Evolutionary conservation across 1,140 invertebrate genomes (phyloP).

Genomic region (Ceratitis capitata): DNA sequence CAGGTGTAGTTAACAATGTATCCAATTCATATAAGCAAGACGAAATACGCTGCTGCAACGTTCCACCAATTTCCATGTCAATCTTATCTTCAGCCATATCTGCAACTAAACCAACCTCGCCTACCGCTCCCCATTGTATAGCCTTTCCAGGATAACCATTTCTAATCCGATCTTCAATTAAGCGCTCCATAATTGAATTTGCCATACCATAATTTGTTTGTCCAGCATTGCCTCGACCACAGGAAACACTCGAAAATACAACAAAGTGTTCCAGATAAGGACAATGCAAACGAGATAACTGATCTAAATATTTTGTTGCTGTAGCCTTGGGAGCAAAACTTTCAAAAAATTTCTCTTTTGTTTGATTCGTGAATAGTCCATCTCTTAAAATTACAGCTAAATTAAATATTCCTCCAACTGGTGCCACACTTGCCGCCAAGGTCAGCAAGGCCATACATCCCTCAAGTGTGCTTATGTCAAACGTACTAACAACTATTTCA

Average conservation of each 20-base stretch:
- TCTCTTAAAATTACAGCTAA: conserved; percentile 78
- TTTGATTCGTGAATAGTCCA: conserved; percentile 73
- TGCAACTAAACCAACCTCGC: conserved; percentile 78
- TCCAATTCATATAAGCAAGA: conserved; percentile 79
- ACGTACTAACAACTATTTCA: conserved; percentile 71
- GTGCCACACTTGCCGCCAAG: conserved; percentile 71
- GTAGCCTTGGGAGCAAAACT: conserved; percentile 71
- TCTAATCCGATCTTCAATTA: conserved; percentile 70
- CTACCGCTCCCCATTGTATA: conserved; percentile 78
- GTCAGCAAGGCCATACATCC: conserved; percentile 73
- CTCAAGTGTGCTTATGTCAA: conserved; percentile 71
- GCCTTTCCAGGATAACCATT: conserved; percentile 74
- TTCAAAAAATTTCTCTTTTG: conserved; percentile 68
- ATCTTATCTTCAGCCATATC: conserved; percentile 84
- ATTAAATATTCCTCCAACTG: conserved; percentile 84
- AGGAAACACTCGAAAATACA: conserved; percentile 88
- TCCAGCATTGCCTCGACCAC: conserved; percentile 87
- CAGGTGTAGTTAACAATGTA: conserved; percentile 73
- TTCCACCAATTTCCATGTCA: conserved; percentile 81
- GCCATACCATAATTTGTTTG: conserved; percentile 88
- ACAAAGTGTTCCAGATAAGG: conserved; percentile 73
- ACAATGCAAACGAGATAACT: conserved; percentile 69
- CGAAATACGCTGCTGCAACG: conserved; percentile 83
- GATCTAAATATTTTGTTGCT: conserved; percentile 72
- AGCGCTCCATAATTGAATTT: conserved; percentile 79